A percentile compares a stretch with the other conserved stretches of the same genome.
These are phyloP conservation scores for Nasonovia ribisnigri DNA, from an alignment of 2,888 invertebrate genomes.

Conservation along the genomic window DNA sequence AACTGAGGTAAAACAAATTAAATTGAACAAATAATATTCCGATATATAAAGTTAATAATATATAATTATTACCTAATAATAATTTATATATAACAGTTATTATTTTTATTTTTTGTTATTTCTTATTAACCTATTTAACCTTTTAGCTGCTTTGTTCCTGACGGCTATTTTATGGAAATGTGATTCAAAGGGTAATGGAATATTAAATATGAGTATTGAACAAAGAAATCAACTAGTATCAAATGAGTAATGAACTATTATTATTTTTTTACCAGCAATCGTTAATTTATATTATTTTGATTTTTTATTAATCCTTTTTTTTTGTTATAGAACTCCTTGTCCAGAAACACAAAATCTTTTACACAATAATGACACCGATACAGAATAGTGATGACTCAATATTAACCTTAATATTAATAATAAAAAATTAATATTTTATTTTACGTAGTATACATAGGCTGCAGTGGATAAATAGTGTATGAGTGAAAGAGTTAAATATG, in stretches of 20 bases:
- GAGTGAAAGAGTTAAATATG: no score
- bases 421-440: no score
- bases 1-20: background rate
- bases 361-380: background rate
- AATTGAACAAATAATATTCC: background rate
- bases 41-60: no score
- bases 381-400: conserved; percentile 34
- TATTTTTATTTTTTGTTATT: background rate
- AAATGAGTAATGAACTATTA: conserved; percentile 67
- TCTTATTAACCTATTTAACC: conserved; percentile 65
- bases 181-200: conserved; percentile 78
- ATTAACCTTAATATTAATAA: background rate
- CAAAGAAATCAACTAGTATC: conserved; percentile 73
- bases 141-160: conserved; percentile 80
- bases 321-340: conserved; percentile 8
- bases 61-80: no score
- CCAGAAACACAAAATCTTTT: conserved; percentile 50
- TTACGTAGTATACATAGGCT: no score
- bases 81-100: no score
- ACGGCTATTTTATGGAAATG: conserved; percentile 81
- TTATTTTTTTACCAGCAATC: background rate
- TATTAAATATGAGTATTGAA: conserved; percentile 80
- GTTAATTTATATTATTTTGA: background rate
- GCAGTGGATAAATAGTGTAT: no score
- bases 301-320: background rate